phyloP scores from a whole-genome alignment of 2,888 invertebrate genomes.

The Alloscopus bannaensis region DNA sequence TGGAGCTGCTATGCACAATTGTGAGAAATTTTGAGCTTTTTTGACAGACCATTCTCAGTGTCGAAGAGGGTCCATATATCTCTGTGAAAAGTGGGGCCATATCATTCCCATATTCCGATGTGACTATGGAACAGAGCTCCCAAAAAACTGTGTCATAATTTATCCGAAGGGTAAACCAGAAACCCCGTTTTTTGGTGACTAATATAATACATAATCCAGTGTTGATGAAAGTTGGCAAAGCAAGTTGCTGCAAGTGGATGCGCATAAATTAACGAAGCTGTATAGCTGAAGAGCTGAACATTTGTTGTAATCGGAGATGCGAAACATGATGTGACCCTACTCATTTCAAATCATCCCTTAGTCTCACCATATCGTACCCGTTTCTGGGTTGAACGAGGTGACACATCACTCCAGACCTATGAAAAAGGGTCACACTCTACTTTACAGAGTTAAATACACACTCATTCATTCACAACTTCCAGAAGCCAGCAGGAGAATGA shows the following conservation, averaged over 20 bases:
- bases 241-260: not conserved
- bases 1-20: not conserved
- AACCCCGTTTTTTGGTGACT: slow-evolving; percentile 9
- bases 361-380: not conserved
- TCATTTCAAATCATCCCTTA: not conserved
- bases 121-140: no score
- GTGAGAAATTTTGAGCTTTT: no score
- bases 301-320: slow-evolving; percentile 14
- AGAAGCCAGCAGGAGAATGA: not conserved
- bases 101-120: no score
- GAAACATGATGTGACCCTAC: slow-evolving; percentile 2
- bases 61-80: no score
- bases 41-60: no score
- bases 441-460: no score
- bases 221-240: slow-evolving; percentile 15
- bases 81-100: no score
- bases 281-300: not conserved
- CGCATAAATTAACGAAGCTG: not conserved
- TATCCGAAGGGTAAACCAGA: not conserved
- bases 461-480: slow-evolving; percentile 16
- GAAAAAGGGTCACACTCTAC: slow-evolving; percentile 26
- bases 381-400: slow-evolving; percentile 6
- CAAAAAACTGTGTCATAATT: slow-evolving; percentile 4
- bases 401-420: slow-evolving; percentile 18
- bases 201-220: no score